Percentiles rank a stretch among this genome's conserved stretches.
phyloP scores from a whole-genome alignment of 2,797 vertebrate genomes.

The Coracias cyanogaster region DNA sequence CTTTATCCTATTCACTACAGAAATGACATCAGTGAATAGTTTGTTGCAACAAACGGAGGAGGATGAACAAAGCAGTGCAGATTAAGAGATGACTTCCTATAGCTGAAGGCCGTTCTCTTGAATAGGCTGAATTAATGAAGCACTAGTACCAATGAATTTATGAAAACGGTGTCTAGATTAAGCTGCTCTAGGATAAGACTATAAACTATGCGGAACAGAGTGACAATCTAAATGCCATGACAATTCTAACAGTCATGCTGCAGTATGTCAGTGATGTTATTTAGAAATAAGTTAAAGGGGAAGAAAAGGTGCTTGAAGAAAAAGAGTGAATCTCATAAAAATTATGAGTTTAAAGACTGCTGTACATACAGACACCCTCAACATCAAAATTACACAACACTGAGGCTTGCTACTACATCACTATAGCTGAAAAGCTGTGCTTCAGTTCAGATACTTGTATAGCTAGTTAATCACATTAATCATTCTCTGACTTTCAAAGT shows the following conservation, averaged over 20 bases:
- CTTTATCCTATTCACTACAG: not conserved
- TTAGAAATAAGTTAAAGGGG: not conserved
- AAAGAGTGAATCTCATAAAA: not conserved
- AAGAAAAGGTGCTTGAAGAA: not conserved
- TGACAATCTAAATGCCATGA: not conserved
- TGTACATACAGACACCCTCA: rapidly evolving
- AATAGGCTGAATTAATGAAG: not conserved
- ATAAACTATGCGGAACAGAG: not conserved
- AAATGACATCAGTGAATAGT: not conserved
- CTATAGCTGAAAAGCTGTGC: not conserved
- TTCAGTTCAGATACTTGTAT: not conserved
- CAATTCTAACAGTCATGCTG: not conserved
- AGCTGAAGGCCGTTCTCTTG: not conserved
- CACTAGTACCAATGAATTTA: not conserved
- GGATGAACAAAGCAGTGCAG: not conserved
- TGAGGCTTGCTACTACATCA: not conserved
- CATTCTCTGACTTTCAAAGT: not conserved
- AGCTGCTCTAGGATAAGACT: not conserved
- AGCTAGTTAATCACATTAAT: not conserved
- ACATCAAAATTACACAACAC: not conserved
- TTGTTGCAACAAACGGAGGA: not conserved
- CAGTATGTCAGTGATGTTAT: not conserved
- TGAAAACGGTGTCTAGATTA: not conserved
- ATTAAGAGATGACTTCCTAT: not conserved
- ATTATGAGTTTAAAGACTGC: not conserved